Evolutionary conservation across 2,888 invertebrate species (phyloP).

Genomic region (Salpingus planirostris): DNA sequence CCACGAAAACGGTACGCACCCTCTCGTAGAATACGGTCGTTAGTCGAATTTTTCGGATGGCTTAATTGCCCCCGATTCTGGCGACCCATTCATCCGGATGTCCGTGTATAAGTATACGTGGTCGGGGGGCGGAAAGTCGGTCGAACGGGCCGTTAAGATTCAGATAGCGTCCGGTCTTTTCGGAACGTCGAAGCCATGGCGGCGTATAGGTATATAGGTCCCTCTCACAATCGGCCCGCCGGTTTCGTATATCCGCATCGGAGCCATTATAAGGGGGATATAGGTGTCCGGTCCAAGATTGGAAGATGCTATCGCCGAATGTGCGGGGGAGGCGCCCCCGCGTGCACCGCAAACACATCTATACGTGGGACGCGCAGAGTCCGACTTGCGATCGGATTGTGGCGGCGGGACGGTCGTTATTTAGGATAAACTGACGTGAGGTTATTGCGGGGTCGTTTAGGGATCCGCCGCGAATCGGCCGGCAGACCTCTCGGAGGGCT

Average conservation of each 20-base stretch:
- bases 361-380: neutral
- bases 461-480: neutral
- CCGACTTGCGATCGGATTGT: constrained; percentile 24
- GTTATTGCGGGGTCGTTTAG: constrained; percentile 21
- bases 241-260: too few relatives aligned
- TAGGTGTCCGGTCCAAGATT: constrained; percentile 24
- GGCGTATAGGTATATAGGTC: too few relatives aligned
- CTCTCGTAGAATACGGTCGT: too few relatives aligned
- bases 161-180: constrained; percentile 14
- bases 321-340: constrained; percentile 3
- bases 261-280: constrained; percentile 4
- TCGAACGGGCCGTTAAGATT: constrained; percentile 17
- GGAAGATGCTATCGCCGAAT: constrained; percentile 23
- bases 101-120: too few relatives aligned
- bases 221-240: constrained; percentile 20
- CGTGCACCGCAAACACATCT: neutral
- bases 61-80: too few relatives aligned
- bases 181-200: too few relatives aligned
- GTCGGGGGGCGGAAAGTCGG: neutral
- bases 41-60: too few relatives aligned
- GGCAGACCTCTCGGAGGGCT: neutral
- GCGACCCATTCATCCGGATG: too few relatives aligned
- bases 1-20: too few relatives aligned
- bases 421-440: constrained; percentile 27
- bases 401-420: constrained; percentile 22